Conservation (phyloP, 2,113 vertebrate genomes). For the Galemys pyrenaicus region DNA sequence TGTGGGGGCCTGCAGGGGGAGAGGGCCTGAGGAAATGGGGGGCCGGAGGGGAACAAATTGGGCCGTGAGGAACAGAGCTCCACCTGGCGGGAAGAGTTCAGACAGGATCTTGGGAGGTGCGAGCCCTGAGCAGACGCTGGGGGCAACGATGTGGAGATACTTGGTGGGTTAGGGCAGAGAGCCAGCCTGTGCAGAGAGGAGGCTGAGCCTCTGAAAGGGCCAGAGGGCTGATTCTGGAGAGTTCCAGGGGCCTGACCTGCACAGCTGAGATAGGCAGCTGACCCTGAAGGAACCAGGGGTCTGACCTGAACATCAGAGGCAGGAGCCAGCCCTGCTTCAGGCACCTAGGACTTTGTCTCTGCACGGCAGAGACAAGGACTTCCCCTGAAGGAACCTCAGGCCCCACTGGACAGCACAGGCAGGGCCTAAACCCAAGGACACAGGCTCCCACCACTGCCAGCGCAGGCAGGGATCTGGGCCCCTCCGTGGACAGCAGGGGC, state of each 20-base stretch:
- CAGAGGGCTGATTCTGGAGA: not conserved
- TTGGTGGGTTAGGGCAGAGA: not conserved
- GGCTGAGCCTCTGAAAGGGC: not conserved
- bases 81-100: not conserved
- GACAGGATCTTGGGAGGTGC: not conserved
- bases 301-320: not conserved
- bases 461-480: too few species aligned
- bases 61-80: not conserved
- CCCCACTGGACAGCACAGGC: too few species aligned
- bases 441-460: too few species aligned
- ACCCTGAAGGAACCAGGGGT: not conserved
- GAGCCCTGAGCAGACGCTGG: not conserved
- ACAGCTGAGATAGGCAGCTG: not conserved
- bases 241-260: not conserved
- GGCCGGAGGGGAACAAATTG: not conserved
- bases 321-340: too few species aligned
- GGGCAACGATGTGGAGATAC: accelerated
- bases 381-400: too few species aligned
- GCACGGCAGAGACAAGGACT: not conserved
- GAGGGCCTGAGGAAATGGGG: not conserved
- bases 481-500: not conserved
- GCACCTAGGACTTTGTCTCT: accelerated
- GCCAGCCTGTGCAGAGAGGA: not conserved
- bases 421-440: too few species aligned
- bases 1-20: too few species aligned